A percentile compares a stretch with the other conserved stretches of the same genome.
Evolutionary conservation across 2,888 invertebrate species (phyloP).

Genomic region (Tetanocera ferruginea): DNA sequence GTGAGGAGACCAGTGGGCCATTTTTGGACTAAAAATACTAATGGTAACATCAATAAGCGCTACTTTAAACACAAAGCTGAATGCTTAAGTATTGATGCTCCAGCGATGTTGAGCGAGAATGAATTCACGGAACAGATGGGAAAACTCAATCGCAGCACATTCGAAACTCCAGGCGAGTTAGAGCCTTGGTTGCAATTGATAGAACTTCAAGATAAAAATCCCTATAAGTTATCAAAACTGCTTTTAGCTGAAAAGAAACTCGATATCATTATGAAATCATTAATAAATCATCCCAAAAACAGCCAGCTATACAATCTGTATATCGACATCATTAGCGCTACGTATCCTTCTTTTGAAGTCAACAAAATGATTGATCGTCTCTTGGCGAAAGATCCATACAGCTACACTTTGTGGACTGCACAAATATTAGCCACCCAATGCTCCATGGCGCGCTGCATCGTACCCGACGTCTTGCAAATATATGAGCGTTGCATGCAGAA

Average conservation of each 20-base stretch:
- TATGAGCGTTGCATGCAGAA: constrained; percentile 71
- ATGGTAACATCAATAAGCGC: constrained; percentile 36
- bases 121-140: constrained; percentile 71
- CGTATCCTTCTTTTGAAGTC: constrained; percentile 75
- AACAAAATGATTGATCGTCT: constrained; percentile 64
- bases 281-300: constrained; percentile 73
- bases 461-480: constrained; percentile 73
- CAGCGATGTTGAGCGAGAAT: constrained; percentile 65
- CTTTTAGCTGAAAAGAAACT: constrained; percentile 73
- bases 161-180: constrained; percentile 72
- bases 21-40: constrained; percentile 9
- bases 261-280: constrained; percentile 75
- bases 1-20: constrained; percentile 24
- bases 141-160: constrained; percentile 72
- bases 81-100: constrained; percentile 39
- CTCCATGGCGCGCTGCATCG: constrained; percentile 76
- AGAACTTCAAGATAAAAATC: constrained; percentile 72
- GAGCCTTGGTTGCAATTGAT: constrained; percentile 75
- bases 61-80: constrained; percentile 49
- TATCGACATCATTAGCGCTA: constrained; percentile 67
- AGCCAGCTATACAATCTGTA: constrained; percentile 70
- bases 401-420: constrained; percentile 65
- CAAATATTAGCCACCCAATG: constrained; percentile 67
- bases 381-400: constrained; percentile 60
- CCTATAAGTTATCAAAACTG: constrained; percentile 61